Percentiles rank a stretch among this genome's conserved stretches.
Conservation (phyloP, 2,113 vertebrate species). For the Takifugu flavidus region DNA sequence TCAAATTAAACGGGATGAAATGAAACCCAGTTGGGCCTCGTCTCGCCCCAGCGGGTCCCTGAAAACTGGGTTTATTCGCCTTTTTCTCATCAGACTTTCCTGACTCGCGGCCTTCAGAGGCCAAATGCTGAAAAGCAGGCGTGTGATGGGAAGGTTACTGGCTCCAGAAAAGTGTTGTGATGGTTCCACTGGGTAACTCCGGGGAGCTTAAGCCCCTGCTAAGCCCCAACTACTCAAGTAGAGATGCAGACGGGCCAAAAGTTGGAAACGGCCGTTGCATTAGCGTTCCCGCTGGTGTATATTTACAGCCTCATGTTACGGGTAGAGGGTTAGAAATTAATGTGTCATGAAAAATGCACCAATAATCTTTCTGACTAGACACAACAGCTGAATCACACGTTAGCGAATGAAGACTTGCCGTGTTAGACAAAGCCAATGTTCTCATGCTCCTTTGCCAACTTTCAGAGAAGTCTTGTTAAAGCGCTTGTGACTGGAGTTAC, state of each 20-base stretch:
- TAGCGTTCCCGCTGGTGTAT: neutral
- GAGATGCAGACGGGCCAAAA: constrained; percentile 4
- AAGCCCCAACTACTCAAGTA: constrained; percentile 11
- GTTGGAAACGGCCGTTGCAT: neutral
- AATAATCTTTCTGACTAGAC: neutral
- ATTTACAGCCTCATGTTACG: neutral
- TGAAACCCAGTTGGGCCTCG: no score
- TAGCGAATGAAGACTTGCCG: neutral
- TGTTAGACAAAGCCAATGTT: no score
- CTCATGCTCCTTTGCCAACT: no score
- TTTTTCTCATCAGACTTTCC: no score
- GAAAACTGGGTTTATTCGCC: no score
- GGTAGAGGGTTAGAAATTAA: neutral
- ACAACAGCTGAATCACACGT: neutral
- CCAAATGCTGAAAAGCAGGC: no score
- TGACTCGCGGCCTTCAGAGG: no score
- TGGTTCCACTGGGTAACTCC: neutral
- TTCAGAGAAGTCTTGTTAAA: no score
- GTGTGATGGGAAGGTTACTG: no score
- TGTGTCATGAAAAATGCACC: neutral
- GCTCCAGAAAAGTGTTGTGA: neutral
- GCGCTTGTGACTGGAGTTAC: no score
- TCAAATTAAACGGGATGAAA: no score
- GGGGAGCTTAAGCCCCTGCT: constrained; percentile 11
- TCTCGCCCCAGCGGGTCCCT: no score